phyloP scores from a whole-genome alignment of 1,140 invertebrate genomes.

The Trachymyrmex septentrionalis region DNA sequence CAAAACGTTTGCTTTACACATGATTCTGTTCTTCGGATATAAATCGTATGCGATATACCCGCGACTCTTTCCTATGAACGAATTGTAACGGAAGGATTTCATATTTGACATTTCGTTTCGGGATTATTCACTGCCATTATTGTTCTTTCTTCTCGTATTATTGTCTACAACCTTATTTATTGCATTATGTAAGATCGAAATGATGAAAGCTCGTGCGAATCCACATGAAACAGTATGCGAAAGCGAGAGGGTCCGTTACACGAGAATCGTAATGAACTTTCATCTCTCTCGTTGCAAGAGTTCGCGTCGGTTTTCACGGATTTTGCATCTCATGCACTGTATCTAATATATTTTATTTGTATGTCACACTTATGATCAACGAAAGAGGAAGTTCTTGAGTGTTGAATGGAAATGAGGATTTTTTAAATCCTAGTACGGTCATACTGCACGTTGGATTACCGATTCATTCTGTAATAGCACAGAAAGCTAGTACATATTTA shows the following conservation, averaged over 20 bases:
- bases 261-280: neutral
- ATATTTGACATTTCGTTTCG: constrained; percentile 64
- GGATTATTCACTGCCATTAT: constrained; percentile 82
- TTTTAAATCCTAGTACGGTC: constrained; percentile 63
- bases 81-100: constrained; percentile 12
- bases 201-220: constrained; percentile 14
- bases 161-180: constrained; percentile 72
- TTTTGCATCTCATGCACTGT: constrained; percentile 10
- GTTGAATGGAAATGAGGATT: constrained; percentile 17
- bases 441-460: constrained; percentile 66
- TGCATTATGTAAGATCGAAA: constrained; percentile 67
- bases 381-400: constrained; percentile 30
- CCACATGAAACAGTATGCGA: neutral
- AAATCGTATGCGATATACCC: neutral
- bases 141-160: constrained; percentile 66
- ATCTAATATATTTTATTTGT: constrained; percentile 63
- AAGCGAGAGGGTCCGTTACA: neutral
- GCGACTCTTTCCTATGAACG: neutral
- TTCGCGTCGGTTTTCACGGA: neutral
- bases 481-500: neutral
- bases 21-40: neutral
- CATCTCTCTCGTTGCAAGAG: neutral
- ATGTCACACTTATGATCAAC: constrained; percentile 45
- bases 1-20: constrained; percentile 20
- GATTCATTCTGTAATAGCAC: neutral